Base-by-base conservation (phyloP, 2,888 invertebrate genomes). In the Molanna angustata region DNA sequence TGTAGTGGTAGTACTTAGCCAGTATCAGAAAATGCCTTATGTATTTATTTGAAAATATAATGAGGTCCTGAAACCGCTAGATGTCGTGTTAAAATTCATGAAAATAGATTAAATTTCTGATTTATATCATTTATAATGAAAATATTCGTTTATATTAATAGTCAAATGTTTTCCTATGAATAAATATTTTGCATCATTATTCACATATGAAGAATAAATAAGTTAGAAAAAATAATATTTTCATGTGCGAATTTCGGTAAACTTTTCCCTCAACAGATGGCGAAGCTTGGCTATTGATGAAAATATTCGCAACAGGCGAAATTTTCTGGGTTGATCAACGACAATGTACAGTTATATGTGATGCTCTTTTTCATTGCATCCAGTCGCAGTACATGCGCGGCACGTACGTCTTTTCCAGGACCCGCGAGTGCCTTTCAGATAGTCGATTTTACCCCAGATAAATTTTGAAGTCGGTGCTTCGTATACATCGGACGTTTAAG, bases 381-480 rank as follows among this genome's bases (percentile, higher is more conserved):
- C 31, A 19, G 39, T 42, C 21, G 32, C 39, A 14, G 31, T 22
- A 11, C n/a, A 17, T 32, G 14, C 20, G 39, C n/a, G 35, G 51
- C 37, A 31, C 51, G 51, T 51, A 45, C 31, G 51, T 51, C 45
- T 19, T 17, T 51, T 51, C 22, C 45, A 20, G n/a, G 43, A 50
- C 31, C 45, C 39, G 45, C 45, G 45, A 37, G 27, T 39, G 40
- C 42, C 42, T 52, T 47, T 48, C 48, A 43, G 52, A 52, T 52
- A 52, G 52, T 47, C 52, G 43, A 52, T 52, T 41, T 48, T 48
- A 46, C 48, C 52, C 52, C 52, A 52, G 52, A 48, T 48, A 48
- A 47, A 43, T 52, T 41, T 52, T 47, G 22, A 37, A 50, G 22
- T 50, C 50, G 35, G 18, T 43, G 37, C n/a, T 42, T 40, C 37